phyloP scores from a whole-genome alignment of 2,797 vertebrate genomes.

The Pangasius krempfi region DNA sequence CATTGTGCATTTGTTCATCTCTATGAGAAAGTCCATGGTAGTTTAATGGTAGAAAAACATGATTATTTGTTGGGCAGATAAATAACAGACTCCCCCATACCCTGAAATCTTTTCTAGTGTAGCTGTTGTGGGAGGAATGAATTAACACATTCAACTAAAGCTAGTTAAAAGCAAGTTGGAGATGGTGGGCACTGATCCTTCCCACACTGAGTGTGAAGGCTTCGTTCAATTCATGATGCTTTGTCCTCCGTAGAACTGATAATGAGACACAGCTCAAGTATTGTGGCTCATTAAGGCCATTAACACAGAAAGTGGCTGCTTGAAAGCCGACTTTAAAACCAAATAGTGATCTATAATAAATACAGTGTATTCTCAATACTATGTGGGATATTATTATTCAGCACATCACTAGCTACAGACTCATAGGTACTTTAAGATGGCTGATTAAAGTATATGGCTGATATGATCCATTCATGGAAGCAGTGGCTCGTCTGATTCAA shows the following conservation, averaged over 20 bases:
- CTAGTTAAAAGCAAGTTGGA: conserved; percentile 6
- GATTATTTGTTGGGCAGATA: neutral
- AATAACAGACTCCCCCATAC: neutral
- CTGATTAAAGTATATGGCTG: too few relatives aligned
- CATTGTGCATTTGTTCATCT: conserved; percentile 1
- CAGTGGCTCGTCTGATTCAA: conserved; percentile 22
- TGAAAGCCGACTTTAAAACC: neutral
- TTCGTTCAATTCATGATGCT: neutral
- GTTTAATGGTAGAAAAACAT: conserved; percentile 1
- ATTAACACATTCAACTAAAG: neutral
- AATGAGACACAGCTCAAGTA: neutral
- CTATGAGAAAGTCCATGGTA: neutral
- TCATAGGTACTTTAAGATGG: neutral
- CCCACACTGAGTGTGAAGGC: neutral
- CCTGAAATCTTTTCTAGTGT: neutral
- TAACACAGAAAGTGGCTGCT: neutral
- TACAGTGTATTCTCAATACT: neutral
- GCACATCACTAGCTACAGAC: neutral
- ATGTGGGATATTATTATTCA: neutral
- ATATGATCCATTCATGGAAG: too few relatives aligned
- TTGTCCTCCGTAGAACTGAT: neutral
- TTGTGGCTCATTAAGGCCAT: conserved; percentile 8
- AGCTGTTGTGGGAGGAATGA: conserved; percentile 15
- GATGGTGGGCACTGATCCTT: neutral
- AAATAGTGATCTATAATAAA: neutral